Base-by-base conservation (phyloP, 35 echinoderm and acorn worm genomes). In the Eucidaris tribuloides region DNA sequence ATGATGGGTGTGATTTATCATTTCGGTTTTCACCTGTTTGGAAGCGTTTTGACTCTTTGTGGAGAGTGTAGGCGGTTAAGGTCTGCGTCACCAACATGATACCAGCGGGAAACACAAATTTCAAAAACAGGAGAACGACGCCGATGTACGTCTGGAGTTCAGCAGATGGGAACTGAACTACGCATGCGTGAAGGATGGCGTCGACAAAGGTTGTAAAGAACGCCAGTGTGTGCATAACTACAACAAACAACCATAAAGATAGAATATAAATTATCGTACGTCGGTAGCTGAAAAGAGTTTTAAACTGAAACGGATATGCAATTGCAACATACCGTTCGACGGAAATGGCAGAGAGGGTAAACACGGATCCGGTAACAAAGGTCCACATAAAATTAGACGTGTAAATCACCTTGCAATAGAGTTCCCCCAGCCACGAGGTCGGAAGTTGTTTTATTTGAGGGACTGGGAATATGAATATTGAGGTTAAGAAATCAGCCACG, bases 321-420 rank as follows among this genome's bases (percentile, higher is more conserved):
- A 92, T 74, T n/a, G 90, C 90, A 22, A 92, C 54, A 35, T 87
- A 92, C 34, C 90, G 70, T 48, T 92, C 90, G n/a, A 92, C 80
- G 2, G 90, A 87, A 37, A 92, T 88, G 15, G 60, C 66, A 11
- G 84, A 83, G 11, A 92, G 57, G 18, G 79, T 87, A 25, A 92
- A 83, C 32, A 92, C 80, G 4, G 90, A 92, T 11, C 78, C 66
- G 15, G 71, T 62, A 3, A 92, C 77, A 4, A 65, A 87, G 24
- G 88, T 82, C 90, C 90, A 92, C 27, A 92, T 66, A 49, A 82
- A 60, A 22, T 58, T 48, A 32, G 81, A 44, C 20, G 91, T 83
- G 44, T 71, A 79, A 13, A 93, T 34, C 18, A 93, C 76, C 64
- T 89, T 88, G 41, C 91, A 93, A 72, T 93, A 93, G 18, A 93